A percentile compares a stretch with the other conserved stretches of the same genome.
Evolutionary conservation across 2,888 invertebrate genomes (phyloP).

Genomic region (Boloria selene): DNA sequence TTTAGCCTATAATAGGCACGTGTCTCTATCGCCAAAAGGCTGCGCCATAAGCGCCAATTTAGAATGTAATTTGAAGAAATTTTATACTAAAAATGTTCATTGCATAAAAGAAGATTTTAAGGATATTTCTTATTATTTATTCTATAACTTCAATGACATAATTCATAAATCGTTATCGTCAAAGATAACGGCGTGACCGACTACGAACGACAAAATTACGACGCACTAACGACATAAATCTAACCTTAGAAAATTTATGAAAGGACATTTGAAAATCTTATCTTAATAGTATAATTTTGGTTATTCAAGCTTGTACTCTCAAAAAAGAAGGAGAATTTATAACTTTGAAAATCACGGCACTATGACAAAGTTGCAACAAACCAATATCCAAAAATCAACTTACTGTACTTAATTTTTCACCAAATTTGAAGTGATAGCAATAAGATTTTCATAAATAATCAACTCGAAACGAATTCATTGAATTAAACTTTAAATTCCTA

Average conservation of each 20-base stretch:
- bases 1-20: conserved; percentile 28
- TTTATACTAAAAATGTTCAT: background rate
- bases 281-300: background rate
- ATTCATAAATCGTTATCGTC: conserved; percentile 59
- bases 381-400: conserved; percentile 54
- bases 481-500: conserved; percentile 35
- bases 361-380: conserved; percentile 2
- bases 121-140: conserved; percentile 9
- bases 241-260: conserved; percentile 14
- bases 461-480: conserved; percentile 23
- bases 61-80: conserved; percentile 1
- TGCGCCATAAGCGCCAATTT: background rate
- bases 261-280: background rate
- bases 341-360: background rate
- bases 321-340: background rate
- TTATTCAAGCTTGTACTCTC: background rate
- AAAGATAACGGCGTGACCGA: conserved; percentile 73
- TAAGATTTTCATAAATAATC: conserved; percentile 11
- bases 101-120: background rate
- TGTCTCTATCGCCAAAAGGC: conserved; percentile 21
- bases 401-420: conserved; percentile 47
- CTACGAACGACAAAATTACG: conserved; percentile 72
- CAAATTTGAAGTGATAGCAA: conserved; percentile 10
- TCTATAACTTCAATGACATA: conserved; percentile 41
- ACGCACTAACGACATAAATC: conserved; percentile 64